Evolutionary conservation across 2,888 invertebrate genomes (phyloP).

Genomic region (Diarsia dahlii): DNA sequence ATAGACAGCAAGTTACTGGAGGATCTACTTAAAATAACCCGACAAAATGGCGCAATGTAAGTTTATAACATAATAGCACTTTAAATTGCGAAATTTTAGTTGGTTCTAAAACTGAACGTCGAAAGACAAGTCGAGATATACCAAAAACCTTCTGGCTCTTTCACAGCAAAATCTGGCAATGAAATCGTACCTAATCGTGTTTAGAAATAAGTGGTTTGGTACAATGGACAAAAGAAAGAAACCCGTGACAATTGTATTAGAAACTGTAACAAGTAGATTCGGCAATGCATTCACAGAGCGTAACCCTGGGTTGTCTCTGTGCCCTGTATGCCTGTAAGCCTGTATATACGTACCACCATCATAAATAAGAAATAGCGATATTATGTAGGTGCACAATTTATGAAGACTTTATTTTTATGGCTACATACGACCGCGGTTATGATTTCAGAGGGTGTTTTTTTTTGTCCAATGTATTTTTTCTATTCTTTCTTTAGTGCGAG

Average conservation of each 20-base stretch:
- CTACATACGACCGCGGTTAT: background rate
- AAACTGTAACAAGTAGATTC: conserved; percentile 49
- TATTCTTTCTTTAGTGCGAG: conserved; percentile 21
- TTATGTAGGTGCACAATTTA: background rate
- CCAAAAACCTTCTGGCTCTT: background rate
- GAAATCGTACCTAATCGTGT: conserved; percentile 30
- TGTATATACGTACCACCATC: background rate
- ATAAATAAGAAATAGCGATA: background rate
- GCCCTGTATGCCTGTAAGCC: background rate
- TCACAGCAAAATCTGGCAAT: conserved; percentile 12
- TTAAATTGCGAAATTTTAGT: background rate
- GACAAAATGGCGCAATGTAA: background rate
- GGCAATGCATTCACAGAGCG: conserved; percentile 29
- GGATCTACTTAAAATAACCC: background rate
- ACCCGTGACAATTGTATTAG: conserved; percentile 36
- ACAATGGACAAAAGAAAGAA: conserved; percentile 55
- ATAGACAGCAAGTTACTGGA: background rate
- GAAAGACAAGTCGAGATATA: background rate
- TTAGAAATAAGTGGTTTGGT: conserved; percentile 31
- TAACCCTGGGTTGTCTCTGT: conserved; percentile 16
- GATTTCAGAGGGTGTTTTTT: background rate
- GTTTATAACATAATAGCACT: background rate
- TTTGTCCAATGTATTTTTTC: background rate
- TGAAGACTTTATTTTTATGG: background rate
- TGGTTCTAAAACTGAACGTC: background rate